phyloP scores from a whole-genome alignment of 1,140 invertebrate species.

The Papilio polytes region DNA sequence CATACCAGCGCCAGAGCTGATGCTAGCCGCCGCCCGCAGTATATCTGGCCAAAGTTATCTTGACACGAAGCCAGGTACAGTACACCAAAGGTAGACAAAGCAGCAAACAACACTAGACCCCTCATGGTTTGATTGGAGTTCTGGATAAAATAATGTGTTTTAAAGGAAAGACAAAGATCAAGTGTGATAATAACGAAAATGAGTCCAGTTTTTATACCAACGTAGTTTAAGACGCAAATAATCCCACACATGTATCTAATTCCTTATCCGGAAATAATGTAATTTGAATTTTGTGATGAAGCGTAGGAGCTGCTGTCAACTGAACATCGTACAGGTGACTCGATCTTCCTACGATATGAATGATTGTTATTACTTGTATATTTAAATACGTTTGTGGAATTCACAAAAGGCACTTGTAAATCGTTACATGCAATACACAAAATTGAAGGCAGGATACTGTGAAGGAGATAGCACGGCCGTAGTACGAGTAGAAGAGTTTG shows the following conservation, averaged over 20 bases:
- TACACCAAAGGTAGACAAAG: neutral
- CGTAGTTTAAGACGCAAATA: neutral
- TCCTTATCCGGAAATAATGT: neutral
- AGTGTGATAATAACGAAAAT: neutral
- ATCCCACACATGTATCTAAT: neutral
- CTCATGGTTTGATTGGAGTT: neutral
- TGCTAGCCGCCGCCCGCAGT: slow-evolving; percentile 42
- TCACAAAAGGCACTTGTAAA: neutral
- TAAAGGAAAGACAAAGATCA: neutral
- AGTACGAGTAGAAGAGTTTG: too few species aligned
- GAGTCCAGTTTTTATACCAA: neutral
- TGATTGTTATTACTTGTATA: neutral
- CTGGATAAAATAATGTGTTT: neutral
- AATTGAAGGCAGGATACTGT: neutral
- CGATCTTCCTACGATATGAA: neutral
- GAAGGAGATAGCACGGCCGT: neutral
- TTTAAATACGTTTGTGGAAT: neutral
- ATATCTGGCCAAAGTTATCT: slow-evolving; percentile 36
- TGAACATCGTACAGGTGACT: neutral
- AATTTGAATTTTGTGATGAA: neutral
- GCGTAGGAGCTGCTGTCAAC: neutral
- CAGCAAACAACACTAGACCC: neutral
- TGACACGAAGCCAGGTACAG: slow-evolving; percentile 8
- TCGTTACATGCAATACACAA: neutral
- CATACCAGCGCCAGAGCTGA: slow-evolving; percentile 40